These are phyloP conservation scores for fruit fly (Drosophila melanogaster) DNA, from an alignment of 1,140 invertebrate species.

Conservation along the genomic window Release_6_plus_ISO1_MT NT_033777.3:24738501-24739000, in stretches of 20 bases:
- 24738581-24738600: too few relatives aligned
- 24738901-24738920: constrained; percentile 39
- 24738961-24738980: not conserved
- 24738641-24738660: too few relatives aligned
- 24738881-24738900: constrained; percentile 40
- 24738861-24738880: constrained; percentile 38
- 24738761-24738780: constrained; percentile 2
- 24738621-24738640: too few relatives aligned
- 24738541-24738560: too few relatives aligned
- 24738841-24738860: constrained; percentile 39
- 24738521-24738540: not conserved
- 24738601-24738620: too few relatives aligned
- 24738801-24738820: not conserved
- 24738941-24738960: constrained; percentile 26
- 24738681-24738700: too few relatives aligned
- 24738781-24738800: constrained; percentile 29
- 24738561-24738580: too few relatives aligned
- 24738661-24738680: too few relatives aligned
- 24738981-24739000: constrained; percentile 41
- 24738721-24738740: too few relatives aligned
- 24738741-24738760: not conserved
- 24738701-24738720: too few relatives aligned
- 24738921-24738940: constrained; percentile 47
- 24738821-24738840: constrained; percentile 16
- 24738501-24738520: too few relatives aligned